These are phyloP conservation scores for Phenganax stokvisi DNA, from an alignment of 92 coral and sea anemone genomes.

Conservation along the genomic window DNA sequence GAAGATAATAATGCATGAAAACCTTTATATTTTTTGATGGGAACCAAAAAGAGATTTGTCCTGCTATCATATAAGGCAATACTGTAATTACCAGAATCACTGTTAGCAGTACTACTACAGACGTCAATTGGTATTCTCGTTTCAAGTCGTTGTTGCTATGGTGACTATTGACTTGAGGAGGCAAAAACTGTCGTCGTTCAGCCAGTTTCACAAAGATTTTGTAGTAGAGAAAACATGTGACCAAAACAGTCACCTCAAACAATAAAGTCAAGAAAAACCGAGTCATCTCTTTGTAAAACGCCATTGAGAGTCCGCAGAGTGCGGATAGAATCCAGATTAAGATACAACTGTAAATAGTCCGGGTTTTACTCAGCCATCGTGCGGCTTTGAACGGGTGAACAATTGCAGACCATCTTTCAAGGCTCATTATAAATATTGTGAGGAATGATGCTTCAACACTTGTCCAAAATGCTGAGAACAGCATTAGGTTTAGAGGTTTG, in stretches of 20 bases:
- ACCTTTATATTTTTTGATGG: not conserved
- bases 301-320: slow-evolving; percentile 15
- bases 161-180: slow-evolving; percentile 2
- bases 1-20: slow-evolving; percentile 19
- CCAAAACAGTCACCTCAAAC: slow-evolving; percentile 28
- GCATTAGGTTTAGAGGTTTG: not conserved
- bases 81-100: slow-evolving; percentile 29
- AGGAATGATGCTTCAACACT: slow-evolving; percentile 25
- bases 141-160: slow-evolving; percentile 16
- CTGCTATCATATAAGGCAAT: slow-evolving; percentile 28
- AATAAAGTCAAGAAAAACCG: not conserved
- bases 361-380: slow-evolving; percentile 3
- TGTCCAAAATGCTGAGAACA: slow-evolving; percentile 17
- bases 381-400: slow-evolving; percentile 19
- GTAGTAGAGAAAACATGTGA: slow-evolving; percentile 19
- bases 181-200: slow-evolving; percentile 14
- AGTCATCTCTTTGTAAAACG: not conserved
- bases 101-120: slow-evolving; percentile 24
- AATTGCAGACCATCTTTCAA: slow-evolving; percentile 29
- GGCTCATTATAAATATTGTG: slow-evolving; percentile 26
- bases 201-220: slow-evolving; percentile 31
- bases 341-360: slow-evolving; percentile 26
- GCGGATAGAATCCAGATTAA: slow-evolving; percentile 4
- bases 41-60: not conserved
- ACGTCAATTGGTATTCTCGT: slow-evolving; percentile 30